A percentile compares a stretch with the other conserved stretches of the same genome.
phyloP scores from a whole-genome alignment of 2,797 vertebrate genomes.

The Bradypodion ventrale region DNA sequence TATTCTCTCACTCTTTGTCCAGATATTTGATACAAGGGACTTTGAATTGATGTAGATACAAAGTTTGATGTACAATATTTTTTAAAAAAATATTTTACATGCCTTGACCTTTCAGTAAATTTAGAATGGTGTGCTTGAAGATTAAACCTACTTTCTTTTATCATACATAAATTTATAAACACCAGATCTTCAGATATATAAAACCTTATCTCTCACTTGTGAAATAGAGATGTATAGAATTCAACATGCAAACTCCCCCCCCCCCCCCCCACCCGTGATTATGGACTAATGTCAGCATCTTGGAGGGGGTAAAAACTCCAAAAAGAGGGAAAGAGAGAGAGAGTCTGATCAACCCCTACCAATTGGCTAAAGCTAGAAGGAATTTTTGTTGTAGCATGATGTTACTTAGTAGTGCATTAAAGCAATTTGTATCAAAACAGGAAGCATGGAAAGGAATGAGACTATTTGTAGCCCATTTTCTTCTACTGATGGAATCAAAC shows the following conservation, averaged over 20 bases:
- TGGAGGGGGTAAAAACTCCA: too few relatives aligned
- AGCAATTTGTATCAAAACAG: constrained; percentile 52
- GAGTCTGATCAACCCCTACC: background rate
- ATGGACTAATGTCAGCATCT: too few relatives aligned
- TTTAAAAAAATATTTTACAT: background rate
- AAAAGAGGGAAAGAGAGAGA: background rate
- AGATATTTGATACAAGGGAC: background rate
- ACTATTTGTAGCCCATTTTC: background rate
- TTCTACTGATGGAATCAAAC: background rate
- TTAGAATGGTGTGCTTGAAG: background rate
- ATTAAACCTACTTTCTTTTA: background rate
- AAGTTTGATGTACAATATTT: background rate
- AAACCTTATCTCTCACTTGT: background rate
- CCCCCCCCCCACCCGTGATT: too few relatives aligned
- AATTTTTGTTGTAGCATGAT: constrained; percentile 67
- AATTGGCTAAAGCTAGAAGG: constrained; percentile 26
- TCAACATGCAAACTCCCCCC: too few relatives aligned
- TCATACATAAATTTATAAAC: background rate
- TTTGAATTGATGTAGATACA: background rate
- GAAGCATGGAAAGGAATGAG: constrained; percentile 43
- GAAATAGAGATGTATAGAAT: too few relatives aligned
- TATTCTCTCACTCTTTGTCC: background rate
- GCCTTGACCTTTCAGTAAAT: background rate
- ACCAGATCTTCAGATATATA: background rate
- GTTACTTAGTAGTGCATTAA: constrained; percentile 75